Evolutionary conservation across 2,888 invertebrate species (phyloP), one percentile per base, ranked within the genome.

Genomic region (Pediacus dermestoides): DNA sequence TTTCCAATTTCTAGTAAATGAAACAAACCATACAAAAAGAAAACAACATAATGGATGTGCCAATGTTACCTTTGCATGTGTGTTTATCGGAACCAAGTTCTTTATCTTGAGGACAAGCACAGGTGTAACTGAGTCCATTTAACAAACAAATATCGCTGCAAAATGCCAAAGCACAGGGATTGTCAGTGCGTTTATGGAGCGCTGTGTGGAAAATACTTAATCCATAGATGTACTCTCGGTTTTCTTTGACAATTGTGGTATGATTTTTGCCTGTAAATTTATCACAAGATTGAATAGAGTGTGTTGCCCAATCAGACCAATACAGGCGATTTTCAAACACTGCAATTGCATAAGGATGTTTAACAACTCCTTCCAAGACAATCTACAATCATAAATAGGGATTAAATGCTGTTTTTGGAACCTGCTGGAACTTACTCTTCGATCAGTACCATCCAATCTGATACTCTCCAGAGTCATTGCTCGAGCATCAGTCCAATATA

Each of bases 401-500:
- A n/a, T n/a, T n/a, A n/a, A n/a, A n/a, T n/a, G n/a, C n/a, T n/a
- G n/a, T n/a, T 10, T n/a, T 9, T 30, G 13, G 8, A 30, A 34
- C 15, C 3, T 2, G 28, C 2, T 6, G n/a, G 11, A 25, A 34
- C 60, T 58, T 58, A 82, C 79, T 61, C 81, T 78, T 33, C 85
- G 73, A 57, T 78, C 78, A 3, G 74, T 76, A 12, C 83, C 84
- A 55, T 83, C 80, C 1, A 88, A 61, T 1, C 69, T 68, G 2
- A 77, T 70, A 30, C 80, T 79, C 64, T 85, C 83, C 28, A 89
- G 75, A 0, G 74, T 78, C 52, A 74, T 75, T 21, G 79, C 59
- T 58, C 82, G 82, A 6, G 81, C 84, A 66, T 96, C 95, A 2
- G 88, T 84, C 88, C 88, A 96, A 67, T 93, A 97, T 3, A 97